Base-by-base conservation (phyloP, 2,888 invertebrate species). In the Cistogaster globosa region DNA sequence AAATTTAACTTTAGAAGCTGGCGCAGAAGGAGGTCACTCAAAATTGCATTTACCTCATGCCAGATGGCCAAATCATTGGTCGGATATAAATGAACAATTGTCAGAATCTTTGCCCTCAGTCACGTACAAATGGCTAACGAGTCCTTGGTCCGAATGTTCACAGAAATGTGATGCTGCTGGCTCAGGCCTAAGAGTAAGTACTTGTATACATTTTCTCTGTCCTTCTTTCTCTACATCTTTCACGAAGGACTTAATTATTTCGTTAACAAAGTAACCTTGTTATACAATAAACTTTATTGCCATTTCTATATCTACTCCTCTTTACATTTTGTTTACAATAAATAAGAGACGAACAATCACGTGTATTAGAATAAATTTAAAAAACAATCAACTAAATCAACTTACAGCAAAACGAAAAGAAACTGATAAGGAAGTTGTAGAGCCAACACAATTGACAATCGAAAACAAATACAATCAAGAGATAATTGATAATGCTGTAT, bases 71-170 rank as follows among this genome's bases (percentile, higher is more conserved):
- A 89, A 87, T 65, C 86, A 86, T 67, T 81, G 83, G 79, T 87
- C 88, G 68, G 86, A 87, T 42, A 78, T 26, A 9, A 76, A 76
- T 76, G n/a, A 88, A 58, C 69, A 87, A 81, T 67, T 83, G 42
- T 42, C 75, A 60, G 78, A 86, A 84, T 63, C 85, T 58, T 55
- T 82, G 72, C 63, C 71, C 18, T 84, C 78, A 63, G 87, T 95
- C 87, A 93, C 95, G 88, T 97, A 96, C 91, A 95, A 95, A 87
- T 98, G 97, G 97, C 94, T 95, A 90, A 94, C 96, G 14, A 96
- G 96, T 0, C 95, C 96, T 12, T 98, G 98, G 98, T 96, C 97
- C 0, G 94, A 95, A 16, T 98, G 98, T 91, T 97, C 96, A 1
- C 96, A 96, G 87, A 95, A 95, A 0, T 98, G 98, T 89, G 97